phyloP scores from a whole-genome alignment of 2,797 vertebrate species.

The Capromys pilorides region DNA sequence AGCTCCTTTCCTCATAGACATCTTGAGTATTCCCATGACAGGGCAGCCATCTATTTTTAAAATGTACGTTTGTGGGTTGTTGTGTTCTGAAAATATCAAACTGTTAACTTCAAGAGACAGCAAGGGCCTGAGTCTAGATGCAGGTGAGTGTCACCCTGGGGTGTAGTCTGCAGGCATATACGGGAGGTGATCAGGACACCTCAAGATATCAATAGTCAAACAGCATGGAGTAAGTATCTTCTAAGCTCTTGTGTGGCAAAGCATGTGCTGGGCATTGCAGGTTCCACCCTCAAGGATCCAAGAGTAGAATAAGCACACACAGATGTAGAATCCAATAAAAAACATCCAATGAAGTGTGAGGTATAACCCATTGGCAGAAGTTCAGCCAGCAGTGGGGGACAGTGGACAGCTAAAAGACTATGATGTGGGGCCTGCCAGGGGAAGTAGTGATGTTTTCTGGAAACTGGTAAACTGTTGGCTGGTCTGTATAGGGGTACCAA shows the following conservation, averaged over 20 bases:
- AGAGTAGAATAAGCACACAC: not conserved
- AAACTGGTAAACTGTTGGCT: not conserved
- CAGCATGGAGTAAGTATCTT: not conserved
- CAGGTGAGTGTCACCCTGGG: not conserved
- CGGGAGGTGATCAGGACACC: not conserved
- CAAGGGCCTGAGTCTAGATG: not conserved
- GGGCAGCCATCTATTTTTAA: not conserved
- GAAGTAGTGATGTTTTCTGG: not conserved
- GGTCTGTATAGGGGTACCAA: not conserved
- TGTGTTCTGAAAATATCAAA: not conserved
- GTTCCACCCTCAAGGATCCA: not conserved
- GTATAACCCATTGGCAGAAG: not conserved
- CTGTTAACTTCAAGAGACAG: not conserved
- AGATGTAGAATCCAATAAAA: not conserved
- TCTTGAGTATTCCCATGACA: not conserved
- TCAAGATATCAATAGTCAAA: not conserved
- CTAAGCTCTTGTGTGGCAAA: not conserved
- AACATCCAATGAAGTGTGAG: not conserved
- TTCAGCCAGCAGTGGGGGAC: not conserved
- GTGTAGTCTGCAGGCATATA: not conserved
- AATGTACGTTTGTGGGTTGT: not conserved
- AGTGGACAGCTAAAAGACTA: not conserved
- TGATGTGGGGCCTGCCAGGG: not conserved
- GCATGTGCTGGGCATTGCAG: not conserved
- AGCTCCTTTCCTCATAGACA: not conserved